phyloP scores from a whole-genome alignment of 2,888 invertebrate genomes.

The Junonia oenone region DNA sequence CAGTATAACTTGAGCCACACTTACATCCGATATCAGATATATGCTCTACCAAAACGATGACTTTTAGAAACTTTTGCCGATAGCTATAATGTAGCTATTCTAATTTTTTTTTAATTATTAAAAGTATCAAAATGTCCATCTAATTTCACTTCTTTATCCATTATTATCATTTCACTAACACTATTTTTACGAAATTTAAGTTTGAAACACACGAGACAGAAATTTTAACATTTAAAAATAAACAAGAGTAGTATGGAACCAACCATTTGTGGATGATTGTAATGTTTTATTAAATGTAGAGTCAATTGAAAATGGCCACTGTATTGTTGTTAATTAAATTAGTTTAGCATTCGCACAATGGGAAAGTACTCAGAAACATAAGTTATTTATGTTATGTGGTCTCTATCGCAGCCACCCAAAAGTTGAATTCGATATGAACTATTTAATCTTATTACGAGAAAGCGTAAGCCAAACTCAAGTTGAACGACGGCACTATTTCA shows the following conservation, averaged over 20 bases:
- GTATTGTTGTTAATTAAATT: neutral
- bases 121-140: neutral
- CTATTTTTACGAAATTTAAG: too few relatives aligned
- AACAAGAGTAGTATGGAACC: neutral
- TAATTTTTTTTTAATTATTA: neutral
- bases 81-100: neutral
- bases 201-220: too few relatives aligned
- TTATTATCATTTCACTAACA: too few relatives aligned
- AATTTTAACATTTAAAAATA: neutral
- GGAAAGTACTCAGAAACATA: neutral
- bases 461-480: conserved; percentile 24
- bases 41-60: conserved; percentile 36
- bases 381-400: neutral
- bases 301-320: neutral
- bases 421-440: conserved; percentile 18
- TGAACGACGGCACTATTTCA: conserved; percentile 35
- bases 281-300: neutral
- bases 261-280: neutral
- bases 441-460: conserved; percentile 22
- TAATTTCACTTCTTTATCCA: too few relatives aligned
- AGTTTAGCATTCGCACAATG: neutral
- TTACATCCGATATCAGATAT: conserved; percentile 40
- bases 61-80: conserved; percentile 19
- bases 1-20: conserved; percentile 56
- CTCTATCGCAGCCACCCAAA: neutral